These are phyloP conservation scores for Psylliodes chrysocephalus DNA, from an alignment of 2,888 invertebrate species.

Conservation along the genomic window DNA sequence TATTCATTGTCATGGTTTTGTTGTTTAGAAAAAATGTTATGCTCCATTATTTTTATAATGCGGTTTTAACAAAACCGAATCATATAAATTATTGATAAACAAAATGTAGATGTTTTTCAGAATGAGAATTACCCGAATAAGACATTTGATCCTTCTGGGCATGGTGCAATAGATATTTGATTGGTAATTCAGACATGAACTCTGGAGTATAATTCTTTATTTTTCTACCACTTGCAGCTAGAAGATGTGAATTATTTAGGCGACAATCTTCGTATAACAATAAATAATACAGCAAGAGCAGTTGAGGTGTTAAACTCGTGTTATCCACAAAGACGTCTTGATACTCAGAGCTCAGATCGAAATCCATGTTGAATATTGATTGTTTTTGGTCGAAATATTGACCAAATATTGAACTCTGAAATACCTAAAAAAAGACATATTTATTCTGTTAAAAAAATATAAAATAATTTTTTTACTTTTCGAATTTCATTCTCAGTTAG, in stretches of 20 bases:
- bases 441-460: too few relatives aligned
- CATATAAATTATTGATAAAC: too few relatives aligned
- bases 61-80: too few relatives aligned
- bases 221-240: constrained; percentile 75
- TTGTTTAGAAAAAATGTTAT: too few relatives aligned
- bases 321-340: constrained; percentile 70
- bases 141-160: constrained; percentile 92
- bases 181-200: constrained; percentile 90
- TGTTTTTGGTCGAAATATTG: constrained; percentile 75
- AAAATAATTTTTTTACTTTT: constrained; percentile 53
- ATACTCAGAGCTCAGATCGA: constrained; percentile 60
- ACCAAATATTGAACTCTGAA: constrained; percentile 80
- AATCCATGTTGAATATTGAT: constrained; percentile 69
- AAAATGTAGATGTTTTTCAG: too few relatives aligned
- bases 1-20: too few relatives aligned
- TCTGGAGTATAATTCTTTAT: constrained; percentile 87
- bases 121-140: constrained; percentile 78
- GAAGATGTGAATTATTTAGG: constrained; percentile 75
- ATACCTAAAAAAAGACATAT: constrained; percentile 67
- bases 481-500: constrained; percentile 91
- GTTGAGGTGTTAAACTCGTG: constrained; percentile 83
- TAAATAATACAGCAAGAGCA: constrained; percentile 90
- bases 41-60: too few relatives aligned
- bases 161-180: constrained; percentile 91
- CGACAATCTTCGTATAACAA: constrained; percentile 92